Conservation (phyloP, 2,888 invertebrate species). For the Eucera pruinosa region DNA sequence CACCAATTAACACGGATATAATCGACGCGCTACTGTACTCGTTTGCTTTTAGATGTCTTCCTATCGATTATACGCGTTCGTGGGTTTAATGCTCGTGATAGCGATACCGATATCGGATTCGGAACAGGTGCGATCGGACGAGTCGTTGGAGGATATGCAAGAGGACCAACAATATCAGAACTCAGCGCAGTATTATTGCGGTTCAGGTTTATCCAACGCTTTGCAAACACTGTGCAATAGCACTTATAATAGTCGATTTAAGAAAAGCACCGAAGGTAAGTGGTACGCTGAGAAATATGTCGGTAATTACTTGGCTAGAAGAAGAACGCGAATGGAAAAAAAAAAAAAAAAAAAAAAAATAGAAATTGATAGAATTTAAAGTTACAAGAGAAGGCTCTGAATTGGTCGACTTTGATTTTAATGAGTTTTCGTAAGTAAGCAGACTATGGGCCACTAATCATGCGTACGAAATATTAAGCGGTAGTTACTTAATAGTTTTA, state of each 20-base stretch:
- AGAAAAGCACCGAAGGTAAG: constrained; percentile 80
- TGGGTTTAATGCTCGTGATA: constrained; percentile 74
- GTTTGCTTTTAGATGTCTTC: constrained; percentile 79
- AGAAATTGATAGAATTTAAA: too few species aligned
- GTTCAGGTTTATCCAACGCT: constrained; percentile 79
- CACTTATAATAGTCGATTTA: constrained; percentile 81
- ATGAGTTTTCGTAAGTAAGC: too few species aligned
- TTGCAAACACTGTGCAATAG: constrained; percentile 82
- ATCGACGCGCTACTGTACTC: neutral
- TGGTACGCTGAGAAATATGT: neutral
- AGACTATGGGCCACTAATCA: too few species aligned
- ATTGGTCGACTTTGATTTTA: too few species aligned
- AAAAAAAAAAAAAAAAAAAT: neutral
- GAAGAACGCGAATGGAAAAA: too few species aligned
- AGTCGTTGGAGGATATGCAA: constrained; percentile 69
- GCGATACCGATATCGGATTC: constrained; percentile 71
- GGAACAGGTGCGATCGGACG: constrained; percentile 71
- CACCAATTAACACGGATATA: too few species aligned
- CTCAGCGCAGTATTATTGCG: constrained; percentile 79
- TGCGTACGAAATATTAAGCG: too few species aligned
- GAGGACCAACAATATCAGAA: constrained; percentile 58
- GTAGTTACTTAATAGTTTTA: too few species aligned
- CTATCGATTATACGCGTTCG: constrained; percentile 72
- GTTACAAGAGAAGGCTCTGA: too few species aligned
- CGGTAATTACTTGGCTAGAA: neutral